Evolutionary conservation across 2,888 invertebrate genomes (phyloP), one percentile per base, ranked within the genome.

Genomic region (Geotrupes spiniger): DNA sequence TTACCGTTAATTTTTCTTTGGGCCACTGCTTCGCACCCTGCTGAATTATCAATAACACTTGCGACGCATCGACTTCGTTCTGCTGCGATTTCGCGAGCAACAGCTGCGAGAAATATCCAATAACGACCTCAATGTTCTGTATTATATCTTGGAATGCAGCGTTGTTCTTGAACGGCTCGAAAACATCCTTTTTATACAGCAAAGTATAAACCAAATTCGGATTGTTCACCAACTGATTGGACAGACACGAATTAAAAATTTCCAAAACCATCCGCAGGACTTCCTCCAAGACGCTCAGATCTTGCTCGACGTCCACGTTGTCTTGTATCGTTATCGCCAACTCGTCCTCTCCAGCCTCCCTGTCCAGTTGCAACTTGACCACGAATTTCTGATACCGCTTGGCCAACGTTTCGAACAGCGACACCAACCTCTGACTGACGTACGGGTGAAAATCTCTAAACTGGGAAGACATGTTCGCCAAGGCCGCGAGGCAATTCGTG

Each of bases 401-500:
- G 1, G 92, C 89, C 43, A 97, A 76, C 0, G 92, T 90, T 71
- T 94, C 93, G 65, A 95, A 94, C 29, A 96, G 73, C 27, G 92
- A 92, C 46, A 99, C 83, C 51, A 99, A 75, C 62, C 95, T 82
- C 73, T 99, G 98, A 46, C 96, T 91, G 5, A 97, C 98, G 69
- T 96, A 95, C 0, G 97, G 93, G 73, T 97, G 95, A 12, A 99
- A 76, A 47, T 90, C 84, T 62, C 91, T 82, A 71, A 98, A 98
- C 67, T 89, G 87, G 57, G 85, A 87, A 27, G 97, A 97, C 98
- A 99, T 98, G 65, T 99, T 99, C 10, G 99, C 98, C 59, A 99
- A 79, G 4, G 98, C 97, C 1, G 99, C 99, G 54, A 99, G 77
- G 69, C 98, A 98, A 75, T 99, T 99, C 2, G 97, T 98, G 71